phyloP scores from a whole-genome alignment of 92 coral and sea anemone species.

The Phenganax marumi region DNA sequence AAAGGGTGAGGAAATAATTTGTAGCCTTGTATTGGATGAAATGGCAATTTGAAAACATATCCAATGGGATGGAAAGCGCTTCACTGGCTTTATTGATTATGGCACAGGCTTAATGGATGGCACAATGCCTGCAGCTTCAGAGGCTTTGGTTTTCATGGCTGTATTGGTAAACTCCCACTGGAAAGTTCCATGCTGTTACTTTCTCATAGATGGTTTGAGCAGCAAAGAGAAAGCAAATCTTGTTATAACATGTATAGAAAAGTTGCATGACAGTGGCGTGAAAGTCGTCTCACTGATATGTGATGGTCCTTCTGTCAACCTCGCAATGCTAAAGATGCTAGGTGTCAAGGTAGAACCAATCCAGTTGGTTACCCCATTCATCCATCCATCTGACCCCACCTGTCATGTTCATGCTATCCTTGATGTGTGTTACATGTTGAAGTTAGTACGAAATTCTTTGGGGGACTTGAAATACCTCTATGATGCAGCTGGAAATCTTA shows the following conservation, averaged over 20 bases:
- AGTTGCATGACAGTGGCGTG: slow-evolving; percentile 38
- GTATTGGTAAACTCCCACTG: slow-evolving; percentile 13
- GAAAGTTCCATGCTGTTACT: slow-evolving; percentile 34
- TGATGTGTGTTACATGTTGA: slow-evolving; percentile 24
- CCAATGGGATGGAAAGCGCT: slow-evolving; percentile 39
- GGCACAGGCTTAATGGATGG: slow-evolving; percentile 31
- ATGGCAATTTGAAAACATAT: slow-evolving; percentile 42
- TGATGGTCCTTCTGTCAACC: slow-evolving; percentile 39
- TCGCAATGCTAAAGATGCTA: slow-evolving; percentile 29
- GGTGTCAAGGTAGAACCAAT: slow-evolving; percentile 2
- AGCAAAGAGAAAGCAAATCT: slow-evolving; percentile 35
- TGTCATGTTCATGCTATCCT: slow-evolving; percentile 18
- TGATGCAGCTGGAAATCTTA: slow-evolving; percentile 1
- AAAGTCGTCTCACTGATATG: slow-evolving; percentile 30
- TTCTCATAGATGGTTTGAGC: slow-evolving; percentile 31
- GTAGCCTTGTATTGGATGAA: slow-evolving; percentile 38
- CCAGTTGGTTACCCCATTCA: neutral
- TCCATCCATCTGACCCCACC: slow-evolving; percentile 30
- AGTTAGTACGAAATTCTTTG: slow-evolving; percentile 21
- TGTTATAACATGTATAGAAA: neutral
- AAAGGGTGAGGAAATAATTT: slow-evolving; percentile 15
- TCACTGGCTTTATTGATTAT: slow-evolving; percentile 28
- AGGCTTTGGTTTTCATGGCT: slow-evolving; percentile 32
- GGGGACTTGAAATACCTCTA: neutral
- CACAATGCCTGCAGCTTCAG: slow-evolving; percentile 32